Conservation (phyloP, 2,888 invertebrate species). For the Romanomermis culicivorax region DNA sequence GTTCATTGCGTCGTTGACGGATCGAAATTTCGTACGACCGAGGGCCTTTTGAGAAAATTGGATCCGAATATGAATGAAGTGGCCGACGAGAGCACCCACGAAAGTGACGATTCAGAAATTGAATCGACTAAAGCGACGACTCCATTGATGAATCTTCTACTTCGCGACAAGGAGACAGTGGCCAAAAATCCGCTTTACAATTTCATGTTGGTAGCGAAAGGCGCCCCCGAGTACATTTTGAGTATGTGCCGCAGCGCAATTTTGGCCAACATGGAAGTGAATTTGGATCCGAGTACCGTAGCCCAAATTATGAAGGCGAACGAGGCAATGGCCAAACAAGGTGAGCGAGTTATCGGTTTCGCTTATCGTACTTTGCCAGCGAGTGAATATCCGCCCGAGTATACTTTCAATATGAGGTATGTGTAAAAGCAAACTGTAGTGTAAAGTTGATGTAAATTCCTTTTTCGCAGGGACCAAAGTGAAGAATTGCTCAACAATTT, state of each 20-base stretch:
- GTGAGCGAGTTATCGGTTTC: constrained; percentile 1
- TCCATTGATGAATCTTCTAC: too few relatives aligned
- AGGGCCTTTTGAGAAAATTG: too few relatives aligned
- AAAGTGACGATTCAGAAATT: too few relatives aligned
- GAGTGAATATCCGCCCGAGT: neutral
- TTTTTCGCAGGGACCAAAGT: neutral
- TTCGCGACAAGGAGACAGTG: too few relatives aligned
- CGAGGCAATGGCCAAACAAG: neutral
- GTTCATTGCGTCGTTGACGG: neutral
- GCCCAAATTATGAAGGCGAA: neutral
- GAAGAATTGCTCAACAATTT: neutral
- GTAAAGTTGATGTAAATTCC: too few relatives aligned
- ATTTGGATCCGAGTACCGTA: neutral
- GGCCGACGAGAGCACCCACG: too few relatives aligned
- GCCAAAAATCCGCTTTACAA: too few relatives aligned
- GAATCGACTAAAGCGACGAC: too few relatives aligned
- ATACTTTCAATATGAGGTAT: neutral
- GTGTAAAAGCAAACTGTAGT: too few relatives aligned
- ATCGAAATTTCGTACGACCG: neutral
- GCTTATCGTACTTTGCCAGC: neutral
- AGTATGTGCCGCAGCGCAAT: neutral
- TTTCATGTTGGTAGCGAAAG: too few relatives aligned
- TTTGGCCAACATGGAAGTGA: neutral
- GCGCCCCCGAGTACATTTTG: constrained; percentile 4
- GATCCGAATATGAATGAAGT: too few relatives aligned